Evolutionary conservation across 2,113 vertebrate species (phyloP).

Genomic region (Aphyosemion australe): DNA sequence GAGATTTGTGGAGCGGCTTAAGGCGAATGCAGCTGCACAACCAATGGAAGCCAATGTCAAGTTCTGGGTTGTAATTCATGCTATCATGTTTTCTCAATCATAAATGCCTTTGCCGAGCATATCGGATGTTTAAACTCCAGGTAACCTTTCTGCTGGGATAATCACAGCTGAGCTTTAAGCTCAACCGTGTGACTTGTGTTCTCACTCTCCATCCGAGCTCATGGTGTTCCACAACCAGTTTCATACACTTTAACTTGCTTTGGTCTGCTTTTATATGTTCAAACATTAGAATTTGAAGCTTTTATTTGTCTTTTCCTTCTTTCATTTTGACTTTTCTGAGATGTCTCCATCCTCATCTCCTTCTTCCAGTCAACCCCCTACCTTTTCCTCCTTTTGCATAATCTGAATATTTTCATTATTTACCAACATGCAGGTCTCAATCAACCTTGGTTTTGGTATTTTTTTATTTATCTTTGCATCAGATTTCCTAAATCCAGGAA

Average conservation of each 20-base stretch:
- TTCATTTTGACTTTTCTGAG: too few relatives aligned
- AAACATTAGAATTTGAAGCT: too few relatives aligned
- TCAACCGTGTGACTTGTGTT: constrained; percentile 44
- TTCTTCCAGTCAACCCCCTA: too few relatives aligned
- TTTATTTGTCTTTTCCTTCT: too few relatives aligned
- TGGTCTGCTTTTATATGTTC: constrained; percentile 3
- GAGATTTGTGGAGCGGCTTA: constrained; percentile 69
- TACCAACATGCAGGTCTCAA: too few relatives aligned
- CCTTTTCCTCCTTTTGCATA: too few relatives aligned
- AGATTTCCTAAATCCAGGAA: constrained; percentile 9
- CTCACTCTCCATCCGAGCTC: constrained; percentile 47
- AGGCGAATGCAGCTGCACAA: constrained; percentile 63
- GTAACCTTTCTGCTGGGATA: constrained; percentile 54
- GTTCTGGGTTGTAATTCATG: constrained; percentile 55
- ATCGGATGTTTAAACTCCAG: constrained; percentile 59
- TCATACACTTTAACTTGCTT: constrained; percentile 6
- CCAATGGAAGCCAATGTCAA: constrained; percentile 57
- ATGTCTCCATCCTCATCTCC: too few relatives aligned
- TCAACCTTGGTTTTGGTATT: too few relatives aligned
- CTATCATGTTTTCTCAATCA: constrained; percentile 64
- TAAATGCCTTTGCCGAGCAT: constrained; percentile 48
- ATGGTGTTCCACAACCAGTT: constrained; percentile 40
- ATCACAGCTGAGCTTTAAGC: constrained; percentile 46
- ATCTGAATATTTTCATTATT: too few relatives aligned
- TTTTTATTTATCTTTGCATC: constrained; percentile 2